A percentile compares a stretch with the other conserved stretches of the same genome.
phyloP scores from a whole-genome alignment of 2,797 vertebrate species.

The Cynopterus sphinx region DNA sequence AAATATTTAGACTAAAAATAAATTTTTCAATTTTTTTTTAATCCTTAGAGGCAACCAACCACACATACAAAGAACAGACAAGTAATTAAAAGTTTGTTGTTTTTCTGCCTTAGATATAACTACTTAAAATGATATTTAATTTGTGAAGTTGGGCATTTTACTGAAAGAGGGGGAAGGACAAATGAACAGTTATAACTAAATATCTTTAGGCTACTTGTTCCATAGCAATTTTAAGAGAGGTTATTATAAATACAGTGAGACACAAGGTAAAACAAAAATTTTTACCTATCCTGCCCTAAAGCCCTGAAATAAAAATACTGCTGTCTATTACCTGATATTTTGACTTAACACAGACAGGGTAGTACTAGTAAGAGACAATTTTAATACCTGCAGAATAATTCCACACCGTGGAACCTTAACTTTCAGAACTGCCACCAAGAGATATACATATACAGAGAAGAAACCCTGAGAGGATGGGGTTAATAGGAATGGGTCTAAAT shows the following conservation, averaged over 20 bases:
- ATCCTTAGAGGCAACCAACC: neutral
- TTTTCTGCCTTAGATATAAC: neutral
- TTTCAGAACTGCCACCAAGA: neutral
- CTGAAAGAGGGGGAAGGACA: neutral
- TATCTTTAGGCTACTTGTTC: neutral
- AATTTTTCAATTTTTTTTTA: neutral
- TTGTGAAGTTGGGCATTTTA: neutral
- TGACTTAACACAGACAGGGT: neutral
- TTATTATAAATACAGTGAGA: neutral
- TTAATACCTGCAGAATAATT: constrained; percentile 5
- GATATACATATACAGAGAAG: neutral
- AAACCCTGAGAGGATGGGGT: neutral
- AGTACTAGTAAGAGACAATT: neutral
- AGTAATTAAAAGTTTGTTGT: neutral
- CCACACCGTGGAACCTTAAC: neutral
- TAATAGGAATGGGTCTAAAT: neutral
- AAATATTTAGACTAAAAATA: constrained; percentile 39
- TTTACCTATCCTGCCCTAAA: neutral
- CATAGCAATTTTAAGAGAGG: neutral
- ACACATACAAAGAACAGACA: neutral
- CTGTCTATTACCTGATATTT: neutral
- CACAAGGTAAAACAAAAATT: neutral
- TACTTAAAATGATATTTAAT: constrained; percentile 18
- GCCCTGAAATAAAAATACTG: constrained; percentile 22
- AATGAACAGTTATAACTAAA: neutral